Conservation (phyloP, 2,888 invertebrate species). For the Tachina grossa region DNA sequence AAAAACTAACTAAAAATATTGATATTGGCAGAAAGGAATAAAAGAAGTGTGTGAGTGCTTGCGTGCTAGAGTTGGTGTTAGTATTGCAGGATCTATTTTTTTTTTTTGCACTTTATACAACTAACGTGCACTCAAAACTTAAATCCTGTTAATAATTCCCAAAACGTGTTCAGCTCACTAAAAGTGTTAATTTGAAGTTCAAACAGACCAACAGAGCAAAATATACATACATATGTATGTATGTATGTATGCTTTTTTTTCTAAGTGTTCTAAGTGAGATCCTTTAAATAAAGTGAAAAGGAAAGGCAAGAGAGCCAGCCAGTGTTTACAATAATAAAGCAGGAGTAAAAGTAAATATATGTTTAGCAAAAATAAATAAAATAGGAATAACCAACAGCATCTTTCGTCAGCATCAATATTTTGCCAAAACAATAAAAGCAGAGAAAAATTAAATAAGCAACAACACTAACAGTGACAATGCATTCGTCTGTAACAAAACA, state of each 20-base stretch:
- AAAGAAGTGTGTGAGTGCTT: slow-evolving; percentile 7
- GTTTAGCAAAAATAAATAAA: slow-evolving; percentile 42
- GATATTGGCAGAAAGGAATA: not conserved
- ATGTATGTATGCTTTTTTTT: slow-evolving; percentile 17
- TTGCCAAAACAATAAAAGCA: not conserved
- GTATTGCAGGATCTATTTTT: slow-evolving; percentile 32
- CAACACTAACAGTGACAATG: slow-evolving; percentile 75
- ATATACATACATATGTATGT: too few relatives aligned
- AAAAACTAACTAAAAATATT: slow-evolving; percentile 20
- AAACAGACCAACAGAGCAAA: slow-evolving; percentile 9
- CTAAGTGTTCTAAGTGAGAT: slow-evolving; percentile 30
- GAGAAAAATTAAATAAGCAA: slow-evolving; percentile 3
- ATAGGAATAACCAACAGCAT: slow-evolving; percentile 20
- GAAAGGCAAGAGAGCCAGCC: not conserved
- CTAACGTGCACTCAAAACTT: slow-evolving; percentile 46
- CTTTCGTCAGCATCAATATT: slow-evolving; percentile 5
- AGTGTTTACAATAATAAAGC: slow-evolving; percentile 27
- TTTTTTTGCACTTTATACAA: not conserved
- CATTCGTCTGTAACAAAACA: slow-evolving; percentile 80
- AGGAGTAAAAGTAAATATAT: slow-evolving; percentile 4
- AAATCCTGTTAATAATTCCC: slow-evolving; percentile 66
- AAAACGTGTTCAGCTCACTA: slow-evolving; percentile 67
- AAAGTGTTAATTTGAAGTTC: slow-evolving; percentile 63
- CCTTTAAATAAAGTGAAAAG: slow-evolving; percentile 44
- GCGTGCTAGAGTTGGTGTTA: not conserved